Evolutionary conservation across 2,113 vertebrate genomes (phyloP), one percentile per base, ranked within the genome.

Genomic region (Sciurus niger): DNA sequence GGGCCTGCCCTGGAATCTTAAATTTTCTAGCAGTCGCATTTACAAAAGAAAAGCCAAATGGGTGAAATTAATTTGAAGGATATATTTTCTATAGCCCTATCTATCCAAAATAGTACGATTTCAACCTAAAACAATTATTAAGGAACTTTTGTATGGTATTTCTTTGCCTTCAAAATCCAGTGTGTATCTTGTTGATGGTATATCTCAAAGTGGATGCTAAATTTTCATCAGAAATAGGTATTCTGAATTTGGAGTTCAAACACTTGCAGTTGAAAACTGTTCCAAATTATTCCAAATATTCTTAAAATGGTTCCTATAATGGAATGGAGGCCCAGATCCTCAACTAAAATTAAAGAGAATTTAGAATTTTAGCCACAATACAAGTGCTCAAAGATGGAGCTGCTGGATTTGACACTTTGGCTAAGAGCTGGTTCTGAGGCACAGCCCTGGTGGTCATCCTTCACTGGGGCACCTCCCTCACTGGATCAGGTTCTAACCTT

Each of bases 271-370:
- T 72, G 51, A 73, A 94, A 89, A 95, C 8, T 4, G 10, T 70
- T 48, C n/a, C 53, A 84, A 4, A 48, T 22, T 24, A 12, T 70
- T 43, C 1, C 32, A 48, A 16, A 88, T 11, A 74, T 53, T 65
- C 77, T 78, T 32, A 73, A 65, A 84, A 58, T 6, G 53, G 77
- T 90, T 55, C 72, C 60, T 51, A 6, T 25, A 34, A 63, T 37
- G 55, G 79, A 90, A 34, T 4, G 1, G 0, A 28, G 4, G 20
- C 55, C 20, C 55, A 58, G 20, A 58, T 58, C 53, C 20, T 24
- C 55, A 68, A 92, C 58, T 85, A 89, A 93, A 90, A n/a, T 67
- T 30, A 32, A 74, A 40, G 10, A 63, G 28, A 73, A 67, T 48
- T 46, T 63, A 89, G 80, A 87, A 30, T 13, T 34, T 32, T 70